Evolutionary conservation across 2,888 invertebrate species (phyloP).

Genomic region (Ernsta delagoae): DNA sequence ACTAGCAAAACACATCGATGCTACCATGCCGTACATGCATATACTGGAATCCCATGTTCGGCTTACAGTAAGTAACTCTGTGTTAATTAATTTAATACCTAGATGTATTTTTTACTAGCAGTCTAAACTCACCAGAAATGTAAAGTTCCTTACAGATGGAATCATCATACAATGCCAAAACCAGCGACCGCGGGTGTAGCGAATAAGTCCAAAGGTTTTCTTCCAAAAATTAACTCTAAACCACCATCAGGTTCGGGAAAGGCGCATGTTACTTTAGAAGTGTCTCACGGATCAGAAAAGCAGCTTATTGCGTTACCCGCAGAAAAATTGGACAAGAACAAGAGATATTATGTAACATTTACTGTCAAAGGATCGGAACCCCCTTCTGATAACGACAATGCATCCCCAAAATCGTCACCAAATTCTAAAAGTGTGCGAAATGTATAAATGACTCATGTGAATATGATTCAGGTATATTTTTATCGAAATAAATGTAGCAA

Average conservation of each 20-base stretch:
- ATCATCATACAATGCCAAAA: conserved; percentile 92
- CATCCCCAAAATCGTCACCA: conserved; percentile 68
- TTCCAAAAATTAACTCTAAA: conserved; percentile 87
- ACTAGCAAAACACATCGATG: conserved; percentile 95
- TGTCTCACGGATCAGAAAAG: conserved; percentile 93
- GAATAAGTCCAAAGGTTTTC: conserved; percentile 83
- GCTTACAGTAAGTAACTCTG: conserved; percentile 89
- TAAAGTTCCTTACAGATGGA: conserved; percentile 89
- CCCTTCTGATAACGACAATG: conserved; percentile 82
- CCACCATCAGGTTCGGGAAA: conserved; percentile 67
- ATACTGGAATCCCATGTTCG: conserved; percentile 86
- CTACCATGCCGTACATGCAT: conserved; percentile 91
- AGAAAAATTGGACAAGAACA: conserved; percentile 93
- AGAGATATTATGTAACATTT: conserved; percentile 96
- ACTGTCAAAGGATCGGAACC: conserved; percentile 91
- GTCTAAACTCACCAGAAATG: not conserved
- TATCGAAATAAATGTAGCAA: not conserved
- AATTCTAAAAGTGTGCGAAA: conserved; percentile 66
- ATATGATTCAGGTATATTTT: not conserved
- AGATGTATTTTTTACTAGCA: too few species aligned
- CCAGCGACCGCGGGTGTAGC: conserved; percentile 83
- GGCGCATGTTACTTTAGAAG: conserved; percentile 89
- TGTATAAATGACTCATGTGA: conserved; percentile 46
- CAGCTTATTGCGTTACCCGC: conserved; percentile 95
- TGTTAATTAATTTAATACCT: too few species aligned